Base-by-base conservation (phyloP, 2,888 invertebrate species). In the Heliconius ismenius region DNA sequence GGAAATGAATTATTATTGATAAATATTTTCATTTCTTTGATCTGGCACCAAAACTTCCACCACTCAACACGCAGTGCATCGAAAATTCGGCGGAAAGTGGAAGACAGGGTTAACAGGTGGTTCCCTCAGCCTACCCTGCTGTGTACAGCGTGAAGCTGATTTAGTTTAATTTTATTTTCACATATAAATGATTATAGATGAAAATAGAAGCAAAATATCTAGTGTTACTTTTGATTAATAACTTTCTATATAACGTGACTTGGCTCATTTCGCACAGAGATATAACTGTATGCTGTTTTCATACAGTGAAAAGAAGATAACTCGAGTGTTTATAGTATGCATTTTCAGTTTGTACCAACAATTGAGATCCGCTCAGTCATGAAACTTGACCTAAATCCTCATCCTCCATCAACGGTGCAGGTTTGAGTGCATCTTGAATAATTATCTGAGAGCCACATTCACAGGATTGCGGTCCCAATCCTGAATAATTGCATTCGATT, bases 401-500 rank as follows among this genome's bases (percentile, higher is more conserved):
- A 60, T 32, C 32, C 32, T 32, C 32, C 6, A 32, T 32, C 21
- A 21, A 73, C 39, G 43, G 62, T 43, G 43, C 72, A 26, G 62
- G 58, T 43, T 32, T 21, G 39, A 62, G 78, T 77, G 75, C 76
- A 77, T 77, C 74, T 81, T 78, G 78, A 79, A 77, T 79, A 76
- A 79, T 77, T 79, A 74, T 76, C 78, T 64, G 75, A 73, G 62
- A 78, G 81, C 74, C 78, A 81, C 79, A 81, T 82, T 76, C 69
- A 76, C 74, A 83, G 86, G 87, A 62, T 63, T 63, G 43, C 39
- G 73, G 26, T 36, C 28, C 10, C n/a, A 36, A 11, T 73, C 11
- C 24, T 32, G 21, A 32, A 24, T 32, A 54, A 24, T 69, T 26
- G 43, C 18, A 28, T 54, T 32, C 36, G 24, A 65, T 39, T 39